Base-by-base conservation (phyloP, 92 coral and sea anemone species). In the Zoanthus solanderi region DNA sequence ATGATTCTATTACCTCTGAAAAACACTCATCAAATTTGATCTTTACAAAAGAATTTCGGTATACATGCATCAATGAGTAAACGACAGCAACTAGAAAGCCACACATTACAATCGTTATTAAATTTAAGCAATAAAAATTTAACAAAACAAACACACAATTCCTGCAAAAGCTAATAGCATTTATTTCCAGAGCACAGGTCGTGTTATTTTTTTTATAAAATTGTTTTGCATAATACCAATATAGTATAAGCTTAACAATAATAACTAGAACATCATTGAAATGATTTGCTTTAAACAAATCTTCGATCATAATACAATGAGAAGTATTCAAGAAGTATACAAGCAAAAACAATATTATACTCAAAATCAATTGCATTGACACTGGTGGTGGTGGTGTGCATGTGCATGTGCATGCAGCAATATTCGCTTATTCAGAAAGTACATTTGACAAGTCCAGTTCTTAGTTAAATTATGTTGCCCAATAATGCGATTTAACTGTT, bases 301-400 rank as follows among this genome's bases (percentile, higher is more conserved):
- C 72, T 66, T 66, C 72, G 72, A 66, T 66, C 72, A 66, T 66
- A 66, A 66, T 66, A 66, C 72, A 66, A 66, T 66, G 72, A 66
- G 72, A 66, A 3, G 72, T 66, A 66, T 66, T 66, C 72, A 66
- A 66, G 72, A 66, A 66, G 72, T 66, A 66, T 16, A 66, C 32
- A 66, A 66, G 72, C 72, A 66, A 10, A 66, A 66, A 66, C 72
- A 66, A 66, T 28, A 66, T 66, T 66, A 66, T 66, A 37, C 42
- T 37, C 42, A 37, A 37, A 37, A 37, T 37, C 42, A 37, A 37
- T 37, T 37, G 42, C 42, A 37, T 0, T 37, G 42, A 37, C 42
- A 37, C 42, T 37, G 42, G 23, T 23, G 23, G 23, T 23, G 23
- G 23, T 23, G 23, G 23, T 23, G 23, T 23, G 23, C 23, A 23